A percentile compares a stretch with the other conserved stretches of the same genome.
Conservation (phyloP, 2,113 vertebrate species). For the Epinephelus cyanopodus region DNA sequence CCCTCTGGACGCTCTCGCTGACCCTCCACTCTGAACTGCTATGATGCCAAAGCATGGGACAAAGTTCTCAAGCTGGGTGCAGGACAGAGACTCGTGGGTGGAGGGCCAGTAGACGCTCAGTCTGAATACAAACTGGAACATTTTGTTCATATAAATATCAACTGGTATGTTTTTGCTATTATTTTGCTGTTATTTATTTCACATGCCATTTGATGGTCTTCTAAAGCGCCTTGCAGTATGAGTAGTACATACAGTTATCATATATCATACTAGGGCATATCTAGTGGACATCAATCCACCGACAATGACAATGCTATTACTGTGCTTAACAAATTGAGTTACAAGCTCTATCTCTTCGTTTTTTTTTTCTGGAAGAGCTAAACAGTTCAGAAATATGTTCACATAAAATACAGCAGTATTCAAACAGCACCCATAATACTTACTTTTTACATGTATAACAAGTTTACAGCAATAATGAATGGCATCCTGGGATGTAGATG, state of each 20-base stretch:
- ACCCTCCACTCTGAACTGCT: conserved; percentile 61
- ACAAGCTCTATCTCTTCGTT: conserved; percentile 13
- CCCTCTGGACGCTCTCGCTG: conserved; percentile 82
- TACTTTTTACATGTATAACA: conserved; percentile 15
- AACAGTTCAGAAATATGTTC: conserved; percentile 19
- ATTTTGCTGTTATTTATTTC: conserved; percentile 77
- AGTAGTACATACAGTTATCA: conserved; percentile 42
- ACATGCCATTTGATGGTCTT: conserved; percentile 57
- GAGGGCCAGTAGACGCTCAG: conserved; percentile 38
- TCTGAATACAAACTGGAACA: conserved; percentile 51
- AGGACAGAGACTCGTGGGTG: conserved; percentile 19
- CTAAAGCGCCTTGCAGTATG: conserved; percentile 64
- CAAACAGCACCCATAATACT: neutral
- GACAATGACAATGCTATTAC: conserved; percentile 18
- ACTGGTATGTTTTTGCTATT: conserved; percentile 56
- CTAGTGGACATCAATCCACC: conserved; percentile 22
- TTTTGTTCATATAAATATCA: conserved; percentile 68
- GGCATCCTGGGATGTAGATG: conserved; percentile 29
- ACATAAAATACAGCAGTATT: neutral
- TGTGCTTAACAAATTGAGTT: conserved; percentile 29
- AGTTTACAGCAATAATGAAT: conserved; percentile 53
- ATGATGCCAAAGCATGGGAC: conserved; percentile 81
- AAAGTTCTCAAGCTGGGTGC: conserved; percentile 8
- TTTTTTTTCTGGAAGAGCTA: conserved; percentile 20
- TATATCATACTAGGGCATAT: conserved; percentile 29